Base-by-base conservation (phyloP, 2,797 vertebrate genomes). In the Schizothorax lantsangensis region DNA sequence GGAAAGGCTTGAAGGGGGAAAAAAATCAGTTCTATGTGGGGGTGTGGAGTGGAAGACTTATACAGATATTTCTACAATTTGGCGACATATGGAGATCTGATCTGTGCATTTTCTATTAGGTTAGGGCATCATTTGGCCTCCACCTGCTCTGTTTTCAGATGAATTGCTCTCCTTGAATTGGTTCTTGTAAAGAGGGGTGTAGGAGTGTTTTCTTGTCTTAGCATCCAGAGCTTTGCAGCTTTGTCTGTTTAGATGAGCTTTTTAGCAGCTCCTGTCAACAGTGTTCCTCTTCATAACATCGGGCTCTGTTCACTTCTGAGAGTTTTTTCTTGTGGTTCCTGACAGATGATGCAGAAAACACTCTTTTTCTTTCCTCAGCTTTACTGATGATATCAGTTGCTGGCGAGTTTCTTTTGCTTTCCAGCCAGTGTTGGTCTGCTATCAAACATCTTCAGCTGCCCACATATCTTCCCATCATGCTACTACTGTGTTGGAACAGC, bases 101-200 rank as follows among this genome's bases (percentile, higher is more conserved):
- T 30, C 9, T 36, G 69, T 69, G 45, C 45, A n/a, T 38, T 81
- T 69, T 52, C 6, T 81, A 52, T 81, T 81, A 81, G 30, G 26
- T 80, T 33, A 66, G 15, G 77, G 54, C 23, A 83, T 66, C 66
- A 73, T 84, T 84, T 84, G 6, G 47, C 12, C 38, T 45, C n/a
- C 54, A 2, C 49, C 1, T 69, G 33, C 72, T 77, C 30, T 54
- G 26, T 52, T 33, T 77, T 36, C 40, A 72, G 26, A 81, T 64
- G 23, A 38, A 38, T 38, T 0, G 38, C 43, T 43, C 43, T 2
- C 43, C 43, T 45, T 45, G 43, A 45, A 45, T 45, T 45, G 49
- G 45, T 73, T 82, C 33, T 86, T 17, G 77, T 75, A 69, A 86
- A 84, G 79, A 68, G 79, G 66, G 79, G 38, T 88, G 74, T 78